Percentiles rank a stretch among this genome's conserved stretches.
Evolutionary conservation across 2,113 vertebrate genomes (phyloP).

Genomic region (Etia nguti): DNA sequence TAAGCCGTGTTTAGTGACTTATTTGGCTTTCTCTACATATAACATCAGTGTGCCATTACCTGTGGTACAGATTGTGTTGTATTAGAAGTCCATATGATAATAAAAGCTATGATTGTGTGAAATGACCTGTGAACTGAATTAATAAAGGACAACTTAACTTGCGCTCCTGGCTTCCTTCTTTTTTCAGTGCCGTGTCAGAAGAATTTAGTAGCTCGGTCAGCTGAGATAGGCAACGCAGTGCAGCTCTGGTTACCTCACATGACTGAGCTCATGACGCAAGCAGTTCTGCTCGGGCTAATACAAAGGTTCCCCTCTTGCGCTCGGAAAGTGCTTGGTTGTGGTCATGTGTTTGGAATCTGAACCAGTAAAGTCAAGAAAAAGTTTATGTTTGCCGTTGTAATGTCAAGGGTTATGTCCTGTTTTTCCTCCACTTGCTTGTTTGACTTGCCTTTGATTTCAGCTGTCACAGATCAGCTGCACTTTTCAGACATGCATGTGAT

Average conservation of each 20-base stretch:
- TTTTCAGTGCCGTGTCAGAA: background rate
- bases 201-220: background rate
- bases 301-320: background rate
- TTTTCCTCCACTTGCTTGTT: slow-evolving; percentile 61
- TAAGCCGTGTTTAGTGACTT: background rate
- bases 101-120: slow-evolving; percentile 50
- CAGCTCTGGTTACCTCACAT: slow-evolving; percentile 32
- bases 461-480: background rate
- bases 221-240: background rate
- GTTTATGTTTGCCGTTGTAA: background rate
- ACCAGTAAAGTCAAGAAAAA: background rate
- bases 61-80: slow-evolving; percentile 20
- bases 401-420: slow-evolving; percentile 5
- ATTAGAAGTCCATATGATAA: slow-evolving; percentile 18
- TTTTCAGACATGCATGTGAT: background rate
- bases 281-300: background rate
- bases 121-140: slow-evolving; percentile 62
- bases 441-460: slow-evolving; percentile 26
- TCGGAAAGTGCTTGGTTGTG: background rate
- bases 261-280: slow-evolving; percentile 26
- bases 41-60: slow-evolving; percentile 32
- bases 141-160: slow-evolving; percentile 68
- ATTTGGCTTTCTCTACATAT: background rate
- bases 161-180: slow-evolving; percentile 44
- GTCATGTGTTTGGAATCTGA: background rate